Percentiles rank a stretch among this genome's conserved stretches.
phyloP scores from a whole-genome alignment of 2,113 vertebrate species.

The Tragelaphus strepsiceros region DNA sequence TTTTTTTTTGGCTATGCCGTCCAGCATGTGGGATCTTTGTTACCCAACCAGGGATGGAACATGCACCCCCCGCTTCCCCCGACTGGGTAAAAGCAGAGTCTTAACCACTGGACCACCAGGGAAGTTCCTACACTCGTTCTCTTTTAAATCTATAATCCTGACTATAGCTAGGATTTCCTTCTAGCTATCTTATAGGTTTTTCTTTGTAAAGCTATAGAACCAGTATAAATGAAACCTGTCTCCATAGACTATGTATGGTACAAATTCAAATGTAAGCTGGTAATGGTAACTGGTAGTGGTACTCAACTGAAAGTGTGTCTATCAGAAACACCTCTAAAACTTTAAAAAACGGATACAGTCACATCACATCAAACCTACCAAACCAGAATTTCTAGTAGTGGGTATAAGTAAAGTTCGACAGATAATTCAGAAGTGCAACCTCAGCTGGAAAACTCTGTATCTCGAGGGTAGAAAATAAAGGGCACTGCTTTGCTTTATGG shows the following conservation, averaged over 20 bases:
- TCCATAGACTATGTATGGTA: background rate
- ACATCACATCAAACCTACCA: background rate
- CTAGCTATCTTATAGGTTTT: background rate
- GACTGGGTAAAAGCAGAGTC: background rate
- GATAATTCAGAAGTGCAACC: background rate
- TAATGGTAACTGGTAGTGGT: background rate
- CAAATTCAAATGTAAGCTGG: background rate
- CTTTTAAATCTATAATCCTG: background rate
- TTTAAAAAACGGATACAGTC: background rate
- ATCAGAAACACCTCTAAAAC: background rate
- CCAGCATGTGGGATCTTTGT: background rate
- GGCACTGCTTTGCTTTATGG: background rate
- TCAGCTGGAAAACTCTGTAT: background rate
- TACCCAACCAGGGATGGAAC: background rate
- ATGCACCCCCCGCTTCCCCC: fast-evolving
- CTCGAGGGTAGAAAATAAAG: background rate
- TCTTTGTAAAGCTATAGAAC: conserved; percentile 17
- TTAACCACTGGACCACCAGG: background rate
- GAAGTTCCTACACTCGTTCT: background rate
- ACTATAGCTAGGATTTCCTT: conserved; percentile 10
- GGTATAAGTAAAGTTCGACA: background rate
- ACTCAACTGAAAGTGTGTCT: background rate
- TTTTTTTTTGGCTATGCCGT: background rate
- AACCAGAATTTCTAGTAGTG: background rate
- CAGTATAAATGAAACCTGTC: background rate